A percentile compares a stretch with the other conserved stretches of the same genome.
phyloP scores from a whole-genome alignment of 2,888 invertebrate genomes.

The Chrysolina oricalcia region DNA sequence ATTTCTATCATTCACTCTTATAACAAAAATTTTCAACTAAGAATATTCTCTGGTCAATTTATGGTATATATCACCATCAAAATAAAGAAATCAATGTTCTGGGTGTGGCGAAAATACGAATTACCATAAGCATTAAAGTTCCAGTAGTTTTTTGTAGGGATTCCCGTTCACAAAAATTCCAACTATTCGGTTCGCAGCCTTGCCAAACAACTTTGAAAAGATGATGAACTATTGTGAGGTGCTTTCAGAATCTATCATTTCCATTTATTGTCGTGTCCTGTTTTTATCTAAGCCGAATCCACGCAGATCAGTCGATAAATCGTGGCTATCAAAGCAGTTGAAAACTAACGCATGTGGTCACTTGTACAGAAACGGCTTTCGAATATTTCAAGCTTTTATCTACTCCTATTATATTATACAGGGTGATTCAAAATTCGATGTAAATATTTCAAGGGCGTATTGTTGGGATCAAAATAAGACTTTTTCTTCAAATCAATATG shows the following conservation, averaged over 20 bases:
- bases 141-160: conserved; percentile 44
- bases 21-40: too few relatives aligned
- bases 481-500: too few relatives aligned
- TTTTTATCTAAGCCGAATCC: conserved; percentile 21
- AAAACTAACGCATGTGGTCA: conserved; percentile 11
- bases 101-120: conserved; percentile 47
- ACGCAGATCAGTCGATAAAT: conserved; percentile 13
- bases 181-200: conserved; percentile 44
- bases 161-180: conserved; percentile 43
- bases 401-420: too few relatives aligned
- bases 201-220: conserved; percentile 31
- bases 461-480: too few relatives aligned
- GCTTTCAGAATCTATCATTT: conserved; percentile 25
- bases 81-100: conserved; percentile 37
- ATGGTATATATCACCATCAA: conserved; percentile 27
- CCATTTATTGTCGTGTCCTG: conserved; percentile 17
- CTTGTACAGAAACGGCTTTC: conserved; percentile 16
- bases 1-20: too few relatives aligned
- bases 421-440: too few relatives aligned
- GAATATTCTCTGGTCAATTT: too few relatives aligned
- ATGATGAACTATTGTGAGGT: conserved; percentile 29
- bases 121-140: conserved; percentile 44
- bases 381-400: neutral
- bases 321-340: conserved; percentile 11
- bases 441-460: too few relatives aligned